These are phyloP conservation scores for Noctua fimbriata DNA, from an alignment of 2,888 invertebrate genomes.

Conservation along the genomic window DNA sequence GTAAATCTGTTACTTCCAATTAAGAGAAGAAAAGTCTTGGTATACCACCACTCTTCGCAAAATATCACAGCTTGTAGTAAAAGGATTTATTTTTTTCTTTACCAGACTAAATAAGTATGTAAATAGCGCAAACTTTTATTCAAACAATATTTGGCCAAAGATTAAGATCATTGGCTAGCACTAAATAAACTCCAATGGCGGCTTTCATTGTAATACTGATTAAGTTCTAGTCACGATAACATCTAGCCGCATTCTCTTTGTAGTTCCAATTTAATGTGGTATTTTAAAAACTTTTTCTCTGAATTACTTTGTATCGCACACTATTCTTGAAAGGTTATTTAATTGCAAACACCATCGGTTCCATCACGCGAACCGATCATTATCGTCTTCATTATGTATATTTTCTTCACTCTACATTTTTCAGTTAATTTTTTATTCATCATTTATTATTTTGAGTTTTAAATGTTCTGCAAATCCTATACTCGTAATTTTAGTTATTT, in stretches of 20 bases:
- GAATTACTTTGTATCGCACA: conserved; percentile 58
- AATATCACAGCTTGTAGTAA: background rate
- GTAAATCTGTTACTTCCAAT: background rate
- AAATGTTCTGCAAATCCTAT: conserved; percentile 30
- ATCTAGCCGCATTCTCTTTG: conserved; percentile 50
- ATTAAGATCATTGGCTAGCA: conserved; percentile 43
- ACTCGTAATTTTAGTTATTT: conserved; percentile 33
- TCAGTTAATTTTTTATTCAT: conserved; percentile 10
- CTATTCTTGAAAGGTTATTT: conserved; percentile 53
- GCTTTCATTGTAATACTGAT: conserved; percentile 59
- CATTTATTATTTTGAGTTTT: conserved; percentile 27
- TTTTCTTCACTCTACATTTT: conserved; percentile 26
- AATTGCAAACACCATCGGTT: conserved; percentile 60
- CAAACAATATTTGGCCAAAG: conserved; percentile 56
- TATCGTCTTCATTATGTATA: conserved; percentile 43
- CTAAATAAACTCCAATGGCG: conserved; percentile 57
- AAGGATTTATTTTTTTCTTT: background rate
- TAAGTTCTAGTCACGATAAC: conserved; percentile 61
- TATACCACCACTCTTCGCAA: background rate
- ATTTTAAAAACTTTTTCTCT: conserved; percentile 56
- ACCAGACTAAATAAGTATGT: conserved; percentile 20
- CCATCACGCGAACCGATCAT: conserved; percentile 63
- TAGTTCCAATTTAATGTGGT: conserved; percentile 35
- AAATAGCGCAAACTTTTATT: conserved; percentile 43
- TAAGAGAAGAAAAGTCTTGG: background rate